Percentiles rank a stretch among this genome's conserved stretches.
Evolutionary conservation across 2,888 invertebrate genomes (phyloP).

Genomic region (Buathra laborator): DNA sequence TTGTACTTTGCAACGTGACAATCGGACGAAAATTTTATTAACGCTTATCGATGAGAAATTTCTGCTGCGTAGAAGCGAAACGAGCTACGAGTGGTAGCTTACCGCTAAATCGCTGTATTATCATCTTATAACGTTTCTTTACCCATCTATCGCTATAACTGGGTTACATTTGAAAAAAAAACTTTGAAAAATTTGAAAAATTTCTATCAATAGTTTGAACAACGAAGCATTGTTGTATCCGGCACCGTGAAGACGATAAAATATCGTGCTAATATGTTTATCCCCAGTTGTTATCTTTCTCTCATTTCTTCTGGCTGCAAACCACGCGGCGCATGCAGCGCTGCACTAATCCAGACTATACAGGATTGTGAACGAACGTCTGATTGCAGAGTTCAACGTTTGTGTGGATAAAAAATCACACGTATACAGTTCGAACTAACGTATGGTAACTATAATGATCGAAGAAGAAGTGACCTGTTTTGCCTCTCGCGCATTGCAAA

Average conservation of each 20-base stretch:
- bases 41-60: slow-evolving; percentile 47
- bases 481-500: slow-evolving; percentile 28
- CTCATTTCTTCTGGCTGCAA: slow-evolving; percentile 15
- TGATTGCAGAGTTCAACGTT: slow-evolving; percentile 49
- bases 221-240: slow-evolving; percentile 61
- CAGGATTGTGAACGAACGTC: slow-evolving; percentile 61
- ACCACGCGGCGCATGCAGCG: slow-evolving; percentile 2
- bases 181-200: slow-evolving; percentile 16
- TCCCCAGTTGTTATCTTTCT: slow-evolving; percentile 10
- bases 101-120: slow-evolving; percentile 37
- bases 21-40: slow-evolving; percentile 69
- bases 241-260: slow-evolving; percentile 23
- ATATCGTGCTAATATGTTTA: slow-evolving; percentile 43
- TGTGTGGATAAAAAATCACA: slow-evolving; percentile 17
- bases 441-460: not conserved
- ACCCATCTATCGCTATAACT: slow-evolving; percentile 31
- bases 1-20: slow-evolving; percentile 73
- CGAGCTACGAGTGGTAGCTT: slow-evolving; percentile 2
- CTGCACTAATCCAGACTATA: slow-evolving; percentile 28
- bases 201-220: slow-evolving; percentile 51
- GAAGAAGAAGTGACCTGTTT: slow-evolving; percentile 52
- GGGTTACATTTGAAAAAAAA: slow-evolving; percentile 50
- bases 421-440: slow-evolving; percentile 1
- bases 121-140: slow-evolving; percentile 27
- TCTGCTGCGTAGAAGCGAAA: slow-evolving; percentile 33